phyloP scores from a whole-genome alignment of 2,888 invertebrate genomes.

The Branchinecta sandiegonensis region DNA sequence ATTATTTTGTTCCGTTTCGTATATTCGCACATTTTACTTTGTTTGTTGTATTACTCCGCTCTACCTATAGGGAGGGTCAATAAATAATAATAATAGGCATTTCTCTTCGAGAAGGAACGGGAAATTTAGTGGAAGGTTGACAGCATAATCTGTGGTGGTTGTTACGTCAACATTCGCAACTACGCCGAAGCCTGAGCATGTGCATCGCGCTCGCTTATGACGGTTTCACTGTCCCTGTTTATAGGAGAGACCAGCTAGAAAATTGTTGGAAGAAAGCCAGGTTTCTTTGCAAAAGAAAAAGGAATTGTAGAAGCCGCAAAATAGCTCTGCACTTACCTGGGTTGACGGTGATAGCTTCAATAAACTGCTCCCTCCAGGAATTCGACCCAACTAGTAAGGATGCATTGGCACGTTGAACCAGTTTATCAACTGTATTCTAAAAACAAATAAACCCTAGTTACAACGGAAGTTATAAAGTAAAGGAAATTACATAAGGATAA shows the following conservation, averaged over 20 bases:
- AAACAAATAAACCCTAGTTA: not conserved
- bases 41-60: too few relatives aligned
- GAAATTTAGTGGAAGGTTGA: too few relatives aligned
- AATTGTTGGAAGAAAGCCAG: not conserved
- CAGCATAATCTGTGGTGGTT: too few relatives aligned
- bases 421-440: conserved; percentile 91
- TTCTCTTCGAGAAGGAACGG: too few relatives aligned
- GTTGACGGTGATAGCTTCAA: conserved; percentile 87
- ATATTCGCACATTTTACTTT: too few relatives aligned
- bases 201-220: conserved; percentile 28
- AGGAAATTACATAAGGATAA: too few relatives aligned
- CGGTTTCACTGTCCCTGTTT: conserved; percentile 40
- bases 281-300: conserved; percentile 4
- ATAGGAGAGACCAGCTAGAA: not conserved
- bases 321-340: conserved; percentile 45
- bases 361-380: conserved; percentile 98
- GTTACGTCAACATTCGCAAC: too few relatives aligned
- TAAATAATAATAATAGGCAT: too few relatives aligned
- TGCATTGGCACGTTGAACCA: conserved; percentile 91
- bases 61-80: too few relatives aligned
- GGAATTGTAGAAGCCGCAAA: not conserved
- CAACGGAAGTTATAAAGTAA: conserved; percentile 29
- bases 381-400: conserved; percentile 79
- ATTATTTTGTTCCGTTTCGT: too few relatives aligned
- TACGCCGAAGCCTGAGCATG: too few relatives aligned